phyloP scores from a whole-genome alignment of 2,797 vertebrate species.

The Gymnoscopelus braueri region DNA sequence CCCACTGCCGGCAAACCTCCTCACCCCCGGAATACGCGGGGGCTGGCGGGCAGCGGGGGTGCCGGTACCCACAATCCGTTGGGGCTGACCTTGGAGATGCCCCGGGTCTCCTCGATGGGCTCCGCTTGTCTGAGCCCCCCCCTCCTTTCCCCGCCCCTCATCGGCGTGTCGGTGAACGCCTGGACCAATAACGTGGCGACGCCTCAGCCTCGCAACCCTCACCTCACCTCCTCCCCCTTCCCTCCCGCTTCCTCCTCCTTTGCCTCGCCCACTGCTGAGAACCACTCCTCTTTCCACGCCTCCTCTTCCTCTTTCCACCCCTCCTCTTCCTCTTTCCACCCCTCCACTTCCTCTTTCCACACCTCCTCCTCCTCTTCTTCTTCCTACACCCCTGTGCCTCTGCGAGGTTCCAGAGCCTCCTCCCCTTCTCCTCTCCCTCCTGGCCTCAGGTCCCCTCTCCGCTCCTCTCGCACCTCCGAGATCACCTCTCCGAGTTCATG shows the following conservation, averaged over 20 bases:
- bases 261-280: slow-evolving; percentile 23
- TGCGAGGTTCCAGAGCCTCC: slow-evolving; percentile 30
- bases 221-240: slow-evolving; percentile 33
- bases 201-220: slow-evolving; percentile 74
- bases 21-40: slow-evolving; percentile 60
- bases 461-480: slow-evolving; percentile 37
- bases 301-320: slow-evolving; percentile 16
- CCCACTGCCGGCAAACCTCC: slow-evolving; percentile 76
- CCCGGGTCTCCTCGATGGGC: slow-evolving; percentile 59
- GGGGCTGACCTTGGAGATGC: slow-evolving; percentile 73
- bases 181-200: slow-evolving; percentile 68
- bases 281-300: not conserved
- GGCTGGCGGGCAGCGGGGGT: slow-evolving; percentile 4
- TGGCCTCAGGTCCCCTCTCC: slow-evolving; percentile 34
- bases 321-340: slow-evolving; percentile 27
- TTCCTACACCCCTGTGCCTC: not conserved
- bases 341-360: slow-evolving; percentile 27
- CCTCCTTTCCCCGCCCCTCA: slow-evolving; percentile 78
- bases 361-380: slow-evolving; percentile 22
- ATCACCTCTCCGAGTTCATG: slow-evolving; percentile 13
- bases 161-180: slow-evolving; percentile 65
- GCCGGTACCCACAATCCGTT: slow-evolving; percentile 76
- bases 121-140: slow-evolving; percentile 62
- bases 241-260: slow-evolving; percentile 33
- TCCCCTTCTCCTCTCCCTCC: slow-evolving; percentile 44